A percentile compares a stretch with the other conserved stretches of the same genome.
phyloP scores from a whole-genome alignment of 2,113 vertebrate genomes.

The Cervus canadensis region DNA sequence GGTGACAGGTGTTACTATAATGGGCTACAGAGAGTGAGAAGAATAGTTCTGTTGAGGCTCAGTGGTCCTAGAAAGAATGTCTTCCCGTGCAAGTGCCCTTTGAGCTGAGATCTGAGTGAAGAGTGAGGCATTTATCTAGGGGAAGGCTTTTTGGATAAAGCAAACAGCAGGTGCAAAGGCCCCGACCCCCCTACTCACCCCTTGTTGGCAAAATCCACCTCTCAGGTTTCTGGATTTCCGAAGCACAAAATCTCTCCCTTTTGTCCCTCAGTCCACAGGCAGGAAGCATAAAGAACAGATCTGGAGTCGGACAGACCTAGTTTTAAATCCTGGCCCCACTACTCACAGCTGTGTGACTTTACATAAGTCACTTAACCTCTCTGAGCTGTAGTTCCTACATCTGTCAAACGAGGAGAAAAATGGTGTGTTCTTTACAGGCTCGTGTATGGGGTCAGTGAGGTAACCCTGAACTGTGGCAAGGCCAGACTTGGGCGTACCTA shows the following conservation, averaged over 20 bases:
- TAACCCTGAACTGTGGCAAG: neutral
- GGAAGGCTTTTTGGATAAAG: neutral
- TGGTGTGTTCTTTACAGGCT: neutral
- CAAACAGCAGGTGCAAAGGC: neutral
- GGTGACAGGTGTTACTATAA: neutral
- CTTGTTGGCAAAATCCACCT: neutral
- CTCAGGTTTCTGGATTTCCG: neutral
- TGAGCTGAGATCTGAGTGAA: neutral
- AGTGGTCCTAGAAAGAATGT: neutral
- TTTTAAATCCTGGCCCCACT: neutral
- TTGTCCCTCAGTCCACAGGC: neutral
- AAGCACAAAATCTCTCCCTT: too few species aligned
- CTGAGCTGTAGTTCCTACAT: neutral
- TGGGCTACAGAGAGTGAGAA: accelerated
- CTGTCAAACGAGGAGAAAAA: neutral
- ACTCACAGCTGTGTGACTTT: neutral
- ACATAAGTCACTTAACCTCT: neutral
- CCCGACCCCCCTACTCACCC: neutral
- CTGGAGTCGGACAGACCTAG: neutral
- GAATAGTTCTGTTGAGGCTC: neutral
- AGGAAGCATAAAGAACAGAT: neutral
- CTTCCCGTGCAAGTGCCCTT: neutral
- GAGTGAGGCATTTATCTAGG: neutral
- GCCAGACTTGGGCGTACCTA: neutral
- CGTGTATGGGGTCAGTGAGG: neutral